Evolutionary conservation across 2,888 invertebrate genomes (phyloP), one percentile per base, ranked within the genome.

Genomic region (Thera obeliscata): DNA sequence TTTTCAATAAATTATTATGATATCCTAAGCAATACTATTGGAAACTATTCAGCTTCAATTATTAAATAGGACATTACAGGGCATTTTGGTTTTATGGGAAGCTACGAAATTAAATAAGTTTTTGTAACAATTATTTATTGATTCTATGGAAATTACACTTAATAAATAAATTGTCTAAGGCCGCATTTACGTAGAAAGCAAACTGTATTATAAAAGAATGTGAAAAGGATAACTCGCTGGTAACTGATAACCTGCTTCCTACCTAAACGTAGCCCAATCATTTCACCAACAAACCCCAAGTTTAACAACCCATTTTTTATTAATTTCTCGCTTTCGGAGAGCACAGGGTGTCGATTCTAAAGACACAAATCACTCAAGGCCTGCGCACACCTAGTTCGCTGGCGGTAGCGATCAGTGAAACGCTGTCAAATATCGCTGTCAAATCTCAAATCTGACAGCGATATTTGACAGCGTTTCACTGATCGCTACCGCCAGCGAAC

Each of bases 101-200:
- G 2, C 12, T 38, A 48, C 57, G 55, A 62, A 75, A 78, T 74
- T 76, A 73, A 74, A 72, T 74, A 75, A 63, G 35, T 33, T 80
- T 82, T 80, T 76, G 74, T 66, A 74, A 72, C 74, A 77, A 89
- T 89, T 82, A 83, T 88, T 88, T 88, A 90, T 88, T 90, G 84
- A 83, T 84, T 81, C 86, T 88, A 88, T 85, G 76, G 83, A 80
- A 83, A 83, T 82, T 72, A 77, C 76, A 78, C 77, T 79, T 70
- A 76, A 83, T 89, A 90, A 56, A 56, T 56, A 56, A 56, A 41
- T 56, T 38, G 6, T 33, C 52, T 52, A 52, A 52, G 52, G 52
- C 52, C 52, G 52, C 33, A 52, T 52, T 52, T 52, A 52, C 33
- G 33, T 52, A 52, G 52, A 33, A 52, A 52, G 33, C 52, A 52